Conservation (phyloP, 2,113 vertebrate species). For the Mus pahari region DNA sequence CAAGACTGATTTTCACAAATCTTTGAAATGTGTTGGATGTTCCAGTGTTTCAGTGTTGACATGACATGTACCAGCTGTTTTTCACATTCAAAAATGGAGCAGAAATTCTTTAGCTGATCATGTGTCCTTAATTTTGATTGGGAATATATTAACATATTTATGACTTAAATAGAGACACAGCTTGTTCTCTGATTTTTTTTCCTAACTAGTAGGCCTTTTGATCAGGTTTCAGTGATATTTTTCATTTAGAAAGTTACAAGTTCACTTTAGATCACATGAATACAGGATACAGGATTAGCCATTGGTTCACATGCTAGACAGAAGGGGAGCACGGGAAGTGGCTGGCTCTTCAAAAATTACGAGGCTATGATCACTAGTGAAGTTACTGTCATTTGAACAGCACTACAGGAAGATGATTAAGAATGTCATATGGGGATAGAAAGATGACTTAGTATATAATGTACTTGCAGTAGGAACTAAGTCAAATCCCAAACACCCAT, state of each 20-base stretch:
- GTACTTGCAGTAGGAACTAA: neutral
- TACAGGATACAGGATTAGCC: neutral
- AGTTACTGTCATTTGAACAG: neutral
- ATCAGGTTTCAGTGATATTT: neutral
- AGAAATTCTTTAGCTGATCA: constrained; percentile 62
- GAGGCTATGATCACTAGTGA: neutral
- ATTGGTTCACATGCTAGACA: constrained; percentile 8
- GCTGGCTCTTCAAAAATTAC: neutral
- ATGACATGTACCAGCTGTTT: constrained; percentile 53
- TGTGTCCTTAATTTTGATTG: constrained; percentile 73
- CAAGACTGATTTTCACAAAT: constrained; percentile 53
- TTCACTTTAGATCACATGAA: neutral
- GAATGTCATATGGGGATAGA: neutral
- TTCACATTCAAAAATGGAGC: constrained; percentile 61
- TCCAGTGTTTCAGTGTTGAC: constrained; percentile 53
- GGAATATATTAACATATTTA: constrained; percentile 70
- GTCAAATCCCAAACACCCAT: neutral
- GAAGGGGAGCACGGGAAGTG: neutral
- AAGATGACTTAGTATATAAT: too few species aligned
- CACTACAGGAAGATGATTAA: neutral
- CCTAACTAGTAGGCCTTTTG: constrained; percentile 32
- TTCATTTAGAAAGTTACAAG: constrained; percentile 47
- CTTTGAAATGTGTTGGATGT: constrained; percentile 62
- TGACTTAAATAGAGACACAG: constrained; percentile 44
- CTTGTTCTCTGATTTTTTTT: constrained; percentile 44